These are phyloP conservation scores for Achatina immaculata DNA, from an alignment of 1,140 invertebrate species.

Conservation along the genomic window DNA sequence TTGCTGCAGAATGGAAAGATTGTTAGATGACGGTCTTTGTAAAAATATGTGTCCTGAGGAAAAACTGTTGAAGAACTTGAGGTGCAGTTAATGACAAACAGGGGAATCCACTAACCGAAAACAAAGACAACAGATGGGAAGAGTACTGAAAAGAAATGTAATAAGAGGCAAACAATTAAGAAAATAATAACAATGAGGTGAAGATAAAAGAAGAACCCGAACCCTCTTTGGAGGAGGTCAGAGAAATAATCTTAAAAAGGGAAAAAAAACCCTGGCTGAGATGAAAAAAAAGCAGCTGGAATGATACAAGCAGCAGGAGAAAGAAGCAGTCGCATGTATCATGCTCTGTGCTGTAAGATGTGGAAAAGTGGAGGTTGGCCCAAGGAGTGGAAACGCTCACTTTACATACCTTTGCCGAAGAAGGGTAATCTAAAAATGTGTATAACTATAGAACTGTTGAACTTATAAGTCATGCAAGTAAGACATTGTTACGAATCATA, in stretches of 20 bases:
- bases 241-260: not conserved
- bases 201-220: not conserved
- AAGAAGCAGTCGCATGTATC: not conserved
- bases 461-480: too few species aligned
- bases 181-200: too few species aligned
- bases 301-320: not conserved
- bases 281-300: not conserved
- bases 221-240: not conserved
- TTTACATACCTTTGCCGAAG: not conserved
- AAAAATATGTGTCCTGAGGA: not conserved
- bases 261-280: not conserved
- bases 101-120: not conserved
- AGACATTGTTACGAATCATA: too few species aligned
- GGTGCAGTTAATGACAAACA: not conserved
- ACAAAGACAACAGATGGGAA: not conserved
- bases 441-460: too few species aligned
- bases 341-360: not conserved
- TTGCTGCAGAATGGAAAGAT: not conserved
- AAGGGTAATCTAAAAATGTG: not conserved
- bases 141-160: not conserved
- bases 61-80: not conserved
- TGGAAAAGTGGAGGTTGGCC: not conserved
- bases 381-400: not conserved
- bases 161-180: not conserved
- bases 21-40: not conserved